A percentile compares a stretch with the other conserved stretches of the same genome.
These are phyloP conservation scores for Arbacia lixula DNA, from an alignment of 53 echinoderm and acorn worm species.

Conservation along the genomic window DNA sequence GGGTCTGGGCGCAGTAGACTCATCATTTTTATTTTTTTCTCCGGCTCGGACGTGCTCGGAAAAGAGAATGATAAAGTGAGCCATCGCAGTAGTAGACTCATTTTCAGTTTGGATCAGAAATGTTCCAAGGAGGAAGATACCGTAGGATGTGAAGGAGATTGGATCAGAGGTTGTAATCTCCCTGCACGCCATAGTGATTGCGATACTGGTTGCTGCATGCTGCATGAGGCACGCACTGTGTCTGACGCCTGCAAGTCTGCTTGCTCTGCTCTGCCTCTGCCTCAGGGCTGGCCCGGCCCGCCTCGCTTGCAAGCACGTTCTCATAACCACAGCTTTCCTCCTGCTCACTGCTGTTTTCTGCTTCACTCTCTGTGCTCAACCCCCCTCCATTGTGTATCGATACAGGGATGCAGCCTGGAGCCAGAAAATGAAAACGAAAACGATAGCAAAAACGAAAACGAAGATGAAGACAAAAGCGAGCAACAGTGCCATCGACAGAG, in stretches of 20 bases:
- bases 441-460: not conserved
- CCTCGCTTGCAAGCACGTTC: constrained; percentile 6
- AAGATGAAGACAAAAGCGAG: constrained; percentile 4
- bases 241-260: not conserved
- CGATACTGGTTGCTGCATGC: not conserved
- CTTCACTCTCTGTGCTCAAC: constrained; percentile 10
- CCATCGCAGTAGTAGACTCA: too few relatives aligned
- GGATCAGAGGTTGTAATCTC: too few relatives aligned
- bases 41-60: too few relatives aligned
- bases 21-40: too few relatives aligned
- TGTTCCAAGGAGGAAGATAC: too few relatives aligned
- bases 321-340: not conserved
- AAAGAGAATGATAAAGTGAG: too few relatives aligned
- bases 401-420: constrained; percentile 40
- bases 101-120: too few relatives aligned
- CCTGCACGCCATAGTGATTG: too few relatives aligned
- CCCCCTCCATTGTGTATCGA: not conserved
- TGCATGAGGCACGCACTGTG: not conserved
- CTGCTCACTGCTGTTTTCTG: constrained; percentile 19
- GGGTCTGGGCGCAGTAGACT: too few relatives aligned
- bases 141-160: too few relatives aligned
- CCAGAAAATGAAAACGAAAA: constrained; percentile 24
- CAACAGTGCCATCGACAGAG: constrained; percentile 35
- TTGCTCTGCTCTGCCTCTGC: not conserved
- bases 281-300: not conserved